Base-by-base conservation (phyloP, 2,113 vertebrate species). In the Triplophysa rosa region DNA sequence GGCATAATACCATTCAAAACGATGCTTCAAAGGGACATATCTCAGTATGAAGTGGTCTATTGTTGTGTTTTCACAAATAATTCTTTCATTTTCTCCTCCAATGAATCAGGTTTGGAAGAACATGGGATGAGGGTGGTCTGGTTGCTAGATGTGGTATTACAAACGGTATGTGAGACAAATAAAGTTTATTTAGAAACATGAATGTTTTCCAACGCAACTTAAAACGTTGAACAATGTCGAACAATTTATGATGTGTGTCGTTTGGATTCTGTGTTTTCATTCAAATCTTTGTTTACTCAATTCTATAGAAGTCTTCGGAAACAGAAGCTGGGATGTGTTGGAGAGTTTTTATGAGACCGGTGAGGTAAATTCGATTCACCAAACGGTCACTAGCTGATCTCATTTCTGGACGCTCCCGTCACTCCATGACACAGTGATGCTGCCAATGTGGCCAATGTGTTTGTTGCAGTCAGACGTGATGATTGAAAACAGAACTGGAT, bases 401-500 rank as follows among this genome's bases (percentile, higher is more conserved):
- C 9, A 29, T 33, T 13, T 72, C 29, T 24, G 14, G 14, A 61
- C 54, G 42, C 19, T 3, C 37, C 11, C 42, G 54, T 72, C 70
- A 16, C 16, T 72, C 54, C n/a, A n/a, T n/a, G n/a, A n/a, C n/a
- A n/a, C n/a, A 16, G 56, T 42, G 54, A 58, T 58, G 52, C n/a
- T 19, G 17, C 8, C 54, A 23, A 24, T 72, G 8, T 9, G n/a
- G 49, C 16, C 49, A 26, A 75, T 63, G 59, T 47, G 72, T 75
- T 63, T 75, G 70, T 59, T 72, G 33, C 70, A 75, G 42, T 47
- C 21, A 63, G 72, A 49, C 26, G 59, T 75, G 72, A 75, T 23
- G 72, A 75, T 59, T 75, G 72, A 75, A 59, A 75, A 62, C 72
- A 75, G 59, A 63, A 21, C 49, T 63, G 72, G 72, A 49, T 23